phyloP scores from a whole-genome alignment of 2,888 invertebrate species.

The Synanthedon formicaeformis region DNA sequence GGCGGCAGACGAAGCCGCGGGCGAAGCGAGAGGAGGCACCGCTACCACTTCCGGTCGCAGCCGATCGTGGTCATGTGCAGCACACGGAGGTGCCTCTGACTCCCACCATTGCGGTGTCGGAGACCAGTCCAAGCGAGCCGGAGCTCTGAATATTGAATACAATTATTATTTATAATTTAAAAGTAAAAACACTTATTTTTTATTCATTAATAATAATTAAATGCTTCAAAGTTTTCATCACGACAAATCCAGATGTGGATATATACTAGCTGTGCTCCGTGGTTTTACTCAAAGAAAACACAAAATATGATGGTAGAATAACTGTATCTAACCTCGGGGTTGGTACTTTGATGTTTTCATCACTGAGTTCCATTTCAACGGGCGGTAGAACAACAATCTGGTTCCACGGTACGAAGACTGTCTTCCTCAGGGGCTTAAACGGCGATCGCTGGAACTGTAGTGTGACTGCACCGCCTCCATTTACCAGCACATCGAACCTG shows the following conservation, averaged over 20 bases:
- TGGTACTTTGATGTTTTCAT: slow-evolving; percentile 73
- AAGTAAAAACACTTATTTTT: background rate
- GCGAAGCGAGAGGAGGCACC: slow-evolving; percentile 91
- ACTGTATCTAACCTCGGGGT: slow-evolving; percentile 44
- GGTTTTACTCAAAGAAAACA: too few relatives aligned
- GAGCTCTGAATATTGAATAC: slow-evolving; percentile 28
- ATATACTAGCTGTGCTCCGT: too few relatives aligned
- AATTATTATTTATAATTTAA: background rate
- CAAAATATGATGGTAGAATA: too few relatives aligned
- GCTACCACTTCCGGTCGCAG: slow-evolving; percentile 88
- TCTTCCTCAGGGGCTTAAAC: slow-evolving; percentile 88
- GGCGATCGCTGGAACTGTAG: slow-evolving; percentile 96
- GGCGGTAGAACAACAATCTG: slow-evolving; percentile 94
- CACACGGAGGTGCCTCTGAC: slow-evolving; percentile 73
- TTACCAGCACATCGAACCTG: slow-evolving; percentile 98
- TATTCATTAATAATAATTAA: background rate
- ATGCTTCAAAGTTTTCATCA: background rate
- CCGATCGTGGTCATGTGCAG: slow-evolving; percentile 88
- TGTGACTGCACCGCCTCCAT: slow-evolving; percentile 97
- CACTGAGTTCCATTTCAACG: slow-evolving; percentile 87
- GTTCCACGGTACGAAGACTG: slow-evolving; percentile 97
- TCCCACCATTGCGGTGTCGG: slow-evolving; percentile 68
- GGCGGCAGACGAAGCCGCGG: slow-evolving; percentile 89
- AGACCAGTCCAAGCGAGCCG: slow-evolving; percentile 58
- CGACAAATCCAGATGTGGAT: background rate